phyloP scores from a whole-genome alignment of 2,113 vertebrate genomes.

The Eudorcas thomsonii region DNA sequence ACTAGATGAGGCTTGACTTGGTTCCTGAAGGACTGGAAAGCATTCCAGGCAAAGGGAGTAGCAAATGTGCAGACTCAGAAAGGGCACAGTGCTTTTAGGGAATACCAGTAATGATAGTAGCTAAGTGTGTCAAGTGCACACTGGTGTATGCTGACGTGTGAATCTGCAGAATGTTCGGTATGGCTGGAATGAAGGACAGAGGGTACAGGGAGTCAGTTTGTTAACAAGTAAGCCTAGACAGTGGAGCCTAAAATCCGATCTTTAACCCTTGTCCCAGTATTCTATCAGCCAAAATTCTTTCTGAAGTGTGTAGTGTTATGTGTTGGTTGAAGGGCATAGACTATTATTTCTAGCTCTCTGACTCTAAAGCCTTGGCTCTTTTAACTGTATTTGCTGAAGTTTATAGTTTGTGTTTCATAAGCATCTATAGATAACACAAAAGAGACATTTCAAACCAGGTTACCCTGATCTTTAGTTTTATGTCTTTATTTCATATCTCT shows the following conservation, averaged over 20 bases:
- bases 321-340: not conserved
- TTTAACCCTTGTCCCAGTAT: not conserved
- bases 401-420: constrained; percentile 22
- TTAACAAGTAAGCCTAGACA: not conserved
- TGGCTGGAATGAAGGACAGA: not conserved
- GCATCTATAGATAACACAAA: not conserved
- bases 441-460: constrained; percentile 11
- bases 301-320: not conserved
- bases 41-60: not conserved
- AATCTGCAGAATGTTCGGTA: not conserved
- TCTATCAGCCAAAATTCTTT: not conserved
- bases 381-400: not conserved
- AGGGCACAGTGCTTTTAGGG: not conserved
- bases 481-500: not conserved
- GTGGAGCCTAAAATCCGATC: not conserved
- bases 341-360: not conserved
- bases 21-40: not conserved
- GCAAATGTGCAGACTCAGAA: not conserved
- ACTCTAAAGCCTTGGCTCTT: not conserved
- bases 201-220: not conserved
- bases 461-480: not conserved
- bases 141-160: not conserved
- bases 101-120: not conserved
- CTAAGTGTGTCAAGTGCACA: not conserved
- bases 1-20: not conserved